Conservation (phyloP, 35 echinoderm and acorn worm genomes). For the Stichopus chloronotus region DNA sequence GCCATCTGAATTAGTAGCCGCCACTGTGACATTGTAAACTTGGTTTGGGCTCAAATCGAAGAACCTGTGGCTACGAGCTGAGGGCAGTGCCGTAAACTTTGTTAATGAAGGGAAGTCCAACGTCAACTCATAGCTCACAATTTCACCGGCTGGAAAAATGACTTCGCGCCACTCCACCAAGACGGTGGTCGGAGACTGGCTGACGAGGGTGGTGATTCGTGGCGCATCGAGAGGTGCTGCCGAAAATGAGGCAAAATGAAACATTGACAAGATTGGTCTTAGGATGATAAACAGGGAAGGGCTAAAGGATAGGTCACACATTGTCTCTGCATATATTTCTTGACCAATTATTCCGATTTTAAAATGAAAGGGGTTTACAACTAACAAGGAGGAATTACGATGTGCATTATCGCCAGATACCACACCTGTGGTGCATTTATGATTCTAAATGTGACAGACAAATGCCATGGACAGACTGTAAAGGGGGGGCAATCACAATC, state of each 20-base stretch:
- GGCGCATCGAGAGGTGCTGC: conserved; percentile 71
- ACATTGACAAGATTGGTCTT: background rate
- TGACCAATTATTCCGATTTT: too few species aligned
- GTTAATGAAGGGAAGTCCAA: background rate
- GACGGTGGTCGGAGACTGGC: conserved; percentile 70
- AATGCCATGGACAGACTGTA: too few species aligned
- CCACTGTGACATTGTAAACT: conserved; percentile 62
- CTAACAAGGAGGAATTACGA: too few species aligned
- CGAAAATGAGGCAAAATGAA: conserved; percentile 9
- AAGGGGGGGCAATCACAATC: too few species aligned
- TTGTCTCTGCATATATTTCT: background rate
- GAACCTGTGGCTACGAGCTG: background rate
- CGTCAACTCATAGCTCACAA: conserved; percentile 53
- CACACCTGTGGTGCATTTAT: too few species aligned
- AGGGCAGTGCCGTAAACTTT: background rate
- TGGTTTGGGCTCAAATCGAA: conserved; percentile 39
- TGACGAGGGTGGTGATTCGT: conserved; percentile 72
- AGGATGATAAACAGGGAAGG: background rate
- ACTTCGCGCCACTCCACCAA: conserved; percentile 67
- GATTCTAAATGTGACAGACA: too few species aligned
- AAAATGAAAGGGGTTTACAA: too few species aligned
- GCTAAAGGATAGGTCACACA: background rate
- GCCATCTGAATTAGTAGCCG: conserved; percentile 73
- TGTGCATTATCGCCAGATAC: too few species aligned
- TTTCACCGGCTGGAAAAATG: conserved; percentile 68